Conservation (phyloP, 2,888 invertebrate species). For the Serrognathus titanus region DNA sequence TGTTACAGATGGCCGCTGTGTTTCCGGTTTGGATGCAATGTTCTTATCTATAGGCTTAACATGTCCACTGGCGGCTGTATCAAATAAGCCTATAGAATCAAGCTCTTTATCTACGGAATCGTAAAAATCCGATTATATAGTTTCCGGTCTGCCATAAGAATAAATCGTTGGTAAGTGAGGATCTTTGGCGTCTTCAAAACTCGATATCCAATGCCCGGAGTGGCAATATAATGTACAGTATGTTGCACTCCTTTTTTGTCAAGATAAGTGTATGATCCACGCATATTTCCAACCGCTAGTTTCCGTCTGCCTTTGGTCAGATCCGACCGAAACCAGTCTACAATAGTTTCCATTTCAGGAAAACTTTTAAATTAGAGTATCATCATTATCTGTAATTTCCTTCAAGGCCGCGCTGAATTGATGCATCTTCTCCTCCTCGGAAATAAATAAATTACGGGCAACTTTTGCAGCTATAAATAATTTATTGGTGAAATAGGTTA, state of each 20-base stretch:
- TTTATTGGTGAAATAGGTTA: too few relatives aligned
- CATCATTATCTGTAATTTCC: conserved; percentile 63
- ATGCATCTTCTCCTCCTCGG: conserved; percentile 60
- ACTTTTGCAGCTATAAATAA: too few relatives aligned
- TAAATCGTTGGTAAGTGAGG: conserved; percentile 61
- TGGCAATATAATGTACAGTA: conserved; percentile 75
- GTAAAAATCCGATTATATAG: conserved; percentile 24
- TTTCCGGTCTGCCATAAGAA: conserved; percentile 53
- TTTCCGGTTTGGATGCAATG: background rate
- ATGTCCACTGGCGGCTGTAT: conserved; percentile 56
- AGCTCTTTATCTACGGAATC: conserved; percentile 46
- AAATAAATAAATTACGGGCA: too few relatives aligned
- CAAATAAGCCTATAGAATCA: conserved; percentile 34
- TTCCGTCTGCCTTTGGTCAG: conserved; percentile 72
- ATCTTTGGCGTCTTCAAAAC: conserved; percentile 68
- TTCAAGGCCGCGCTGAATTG: conserved; percentile 68
- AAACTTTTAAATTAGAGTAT: background rate
- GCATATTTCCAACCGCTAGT: conserved; percentile 66
- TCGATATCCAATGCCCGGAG: conserved; percentile 74
- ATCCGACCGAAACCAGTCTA: conserved; percentile 71
- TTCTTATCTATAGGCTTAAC: conserved; percentile 3
- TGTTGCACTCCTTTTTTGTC: conserved; percentile 75
- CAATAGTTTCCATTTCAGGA: conserved; percentile 11
- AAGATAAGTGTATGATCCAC: conserved; percentile 74
- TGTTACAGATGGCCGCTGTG: background rate